Conservation (phyloP, 2,113 vertebrate genomes). For the Romanogobio albipinnatus region DNA sequence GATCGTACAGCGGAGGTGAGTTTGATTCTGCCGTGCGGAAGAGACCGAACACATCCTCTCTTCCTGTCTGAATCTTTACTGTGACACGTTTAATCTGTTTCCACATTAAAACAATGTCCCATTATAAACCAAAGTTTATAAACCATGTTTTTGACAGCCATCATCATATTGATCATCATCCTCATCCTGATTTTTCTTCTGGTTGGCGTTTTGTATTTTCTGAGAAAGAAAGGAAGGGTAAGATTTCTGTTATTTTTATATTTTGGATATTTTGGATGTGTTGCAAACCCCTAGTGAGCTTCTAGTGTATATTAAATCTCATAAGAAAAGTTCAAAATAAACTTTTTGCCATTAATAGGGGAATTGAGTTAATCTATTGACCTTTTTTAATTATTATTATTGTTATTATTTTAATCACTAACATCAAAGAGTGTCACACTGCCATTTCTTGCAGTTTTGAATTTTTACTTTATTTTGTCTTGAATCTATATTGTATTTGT, state of each 20-base stretch:
- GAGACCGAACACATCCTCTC: background rate
- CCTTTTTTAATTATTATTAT: background rate
- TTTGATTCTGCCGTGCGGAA: background rate
- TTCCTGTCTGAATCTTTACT: background rate
- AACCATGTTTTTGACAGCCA: background rate
- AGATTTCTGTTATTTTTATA: background rate
- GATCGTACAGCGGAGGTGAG: background rate
- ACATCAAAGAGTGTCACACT: background rate
- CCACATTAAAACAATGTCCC: background rate
- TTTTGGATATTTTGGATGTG: background rate
- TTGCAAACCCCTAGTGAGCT: background rate
- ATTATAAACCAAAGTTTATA: no score
- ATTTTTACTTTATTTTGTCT: no score
- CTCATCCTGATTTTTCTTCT: constrained; percentile 55
- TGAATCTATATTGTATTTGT: no score
- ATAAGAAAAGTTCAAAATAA: background rate
- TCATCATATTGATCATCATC: constrained; percentile 54
- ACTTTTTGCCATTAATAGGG: background rate
- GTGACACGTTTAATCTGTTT: background rate
- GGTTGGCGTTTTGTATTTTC: constrained; percentile 59
- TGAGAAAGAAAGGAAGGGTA: constrained; percentile 65
- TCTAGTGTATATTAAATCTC: background rate
- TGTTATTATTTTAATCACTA: background rate
- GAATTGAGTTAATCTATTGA: no score
- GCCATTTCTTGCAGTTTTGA: background rate